Base-by-base conservation (phyloP, 23 tunicate genomes). In the Styela plicata region DNA sequence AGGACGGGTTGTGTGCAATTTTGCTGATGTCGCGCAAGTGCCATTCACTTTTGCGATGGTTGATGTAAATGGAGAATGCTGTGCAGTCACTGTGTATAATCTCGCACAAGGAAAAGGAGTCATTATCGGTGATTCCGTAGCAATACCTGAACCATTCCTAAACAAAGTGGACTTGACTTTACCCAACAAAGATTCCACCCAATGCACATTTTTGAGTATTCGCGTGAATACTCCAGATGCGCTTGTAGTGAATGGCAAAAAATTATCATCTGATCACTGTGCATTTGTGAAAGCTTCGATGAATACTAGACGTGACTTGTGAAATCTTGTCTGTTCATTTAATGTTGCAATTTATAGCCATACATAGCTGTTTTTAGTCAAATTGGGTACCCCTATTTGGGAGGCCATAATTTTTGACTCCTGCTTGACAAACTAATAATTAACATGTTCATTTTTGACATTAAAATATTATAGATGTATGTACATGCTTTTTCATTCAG, bases 41-140 rank as follows among this genome's bases (percentile, higher is more conserved):
- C 97, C 97, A 2, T 92, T 87, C 74, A 92, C 97, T 19, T 74
- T 92, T 34, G 89, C 86, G 30, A 61, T 85, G 52, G 73, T 92
- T 1, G 97, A 92, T 80, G 10, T 67, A 18, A 63, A 90, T 20
- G 91, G 85, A 26, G 70, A 69, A 24, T 87, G 89, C 44, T 92
- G 80, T 84, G 91, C 97, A 3, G 92, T 87, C 34, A 87, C 92
- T 25, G 74, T 92, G 16, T 92, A 87, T 74, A 92, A 92, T 57
- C 85, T 92, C 0, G 89, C 89, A 3, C 77, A 87, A 89, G 89
- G 93, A 3, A 75, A 80, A 36, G 98, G 98, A 13, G 80, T 93
- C 87, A 93, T 93, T 27, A 93, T 93, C 63, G 98, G 98, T 2
- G 98, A 93, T 74, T 34, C 98, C 13, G 98, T 93, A 18, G 98